Base-by-base conservation (phyloP, 2,888 invertebrate species). In the Agriotes lineatus region DNA sequence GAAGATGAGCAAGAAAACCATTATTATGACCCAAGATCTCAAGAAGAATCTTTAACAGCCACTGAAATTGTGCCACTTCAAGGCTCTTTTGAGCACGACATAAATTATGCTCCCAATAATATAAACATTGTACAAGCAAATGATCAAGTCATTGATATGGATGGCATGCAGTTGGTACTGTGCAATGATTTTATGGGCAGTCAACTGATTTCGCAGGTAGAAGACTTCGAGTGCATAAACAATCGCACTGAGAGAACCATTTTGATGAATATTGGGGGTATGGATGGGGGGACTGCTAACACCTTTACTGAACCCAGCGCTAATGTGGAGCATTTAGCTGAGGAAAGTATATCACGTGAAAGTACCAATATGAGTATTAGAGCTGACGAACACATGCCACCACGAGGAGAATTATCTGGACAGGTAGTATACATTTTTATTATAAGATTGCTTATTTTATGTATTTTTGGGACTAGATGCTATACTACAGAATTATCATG, bases 361-460 rank as follows among this genome's bases (percentile, higher is more conserved):
- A 87, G 88, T 75, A 85, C 93, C 50, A 92, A 94, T 81, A 84
- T 94, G 50, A 92, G 94, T 80, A 94, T 95, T 77, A 89, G 93
- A 75, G 91, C 95, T 0, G 94, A 95, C 79, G 95, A 95, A 82
- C 90, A 91, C 73, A 95, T 95, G 94, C 95, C 95, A 35, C 91
- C 95, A 0, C 89, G 93, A 71, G 95, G 95, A 0, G 95, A 95
- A 84, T 87, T 95, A 42, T 94, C 94, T 10, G 95, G 94, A 12
- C 95, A 94, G 81, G 95, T 95, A 39, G n/a, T n/a, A n/a, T n/a
- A n/a, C n/a, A n/a, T n/a, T n/a, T n/a, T n/a, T n/a, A n/a, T n/a
- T n/a, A n/a, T n/a, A n/a, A n/a, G n/a, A n/a, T n/a, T n/a, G n/a
- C n/a, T n/a, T n/a, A n/a, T n/a, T n/a, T n/a, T n/a, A n/a, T n/a